phyloP scores from a whole-genome alignment of 2,113 vertebrate genomes.

The Cryptomyrus ogoouensis region DNA sequence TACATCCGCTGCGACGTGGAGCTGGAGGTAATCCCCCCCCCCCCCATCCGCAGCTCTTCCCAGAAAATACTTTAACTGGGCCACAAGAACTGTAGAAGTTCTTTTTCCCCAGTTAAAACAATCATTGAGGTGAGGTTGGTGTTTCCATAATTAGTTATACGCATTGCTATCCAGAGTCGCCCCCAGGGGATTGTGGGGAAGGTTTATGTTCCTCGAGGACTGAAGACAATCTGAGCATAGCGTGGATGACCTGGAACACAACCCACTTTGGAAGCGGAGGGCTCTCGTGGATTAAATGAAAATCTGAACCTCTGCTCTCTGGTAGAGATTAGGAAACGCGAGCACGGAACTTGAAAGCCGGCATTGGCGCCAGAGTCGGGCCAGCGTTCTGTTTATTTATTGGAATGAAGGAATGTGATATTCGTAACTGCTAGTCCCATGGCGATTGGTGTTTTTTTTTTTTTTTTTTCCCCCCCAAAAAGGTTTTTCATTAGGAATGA shows the following conservation, averaged over 20 bases:
- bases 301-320: background rate
- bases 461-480: background rate
- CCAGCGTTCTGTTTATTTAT: background rate
- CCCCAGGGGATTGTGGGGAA: background rate
- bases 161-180: background rate
- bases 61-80: background rate
- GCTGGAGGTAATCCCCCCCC: constrained; percentile 75
- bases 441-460: background rate
- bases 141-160: background rate
- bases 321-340: background rate
- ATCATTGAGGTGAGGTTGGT: background rate
- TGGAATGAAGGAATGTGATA: background rate
- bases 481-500: background rate
- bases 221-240: background rate
- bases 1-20: constrained; percentile 91
- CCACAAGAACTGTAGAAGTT: background rate
- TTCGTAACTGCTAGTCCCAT: background rate
- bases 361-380: background rate
- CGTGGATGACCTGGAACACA: background rate
- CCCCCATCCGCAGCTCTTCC: background rate
- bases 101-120: background rate
- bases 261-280: background rate
- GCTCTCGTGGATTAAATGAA: background rate
- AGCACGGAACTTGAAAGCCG: background rate
- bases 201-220: background rate